These are phyloP conservation scores for Spisula subtruncata DNA, from an alignment of 2,888 invertebrate species.

Conservation along the genomic window DNA sequence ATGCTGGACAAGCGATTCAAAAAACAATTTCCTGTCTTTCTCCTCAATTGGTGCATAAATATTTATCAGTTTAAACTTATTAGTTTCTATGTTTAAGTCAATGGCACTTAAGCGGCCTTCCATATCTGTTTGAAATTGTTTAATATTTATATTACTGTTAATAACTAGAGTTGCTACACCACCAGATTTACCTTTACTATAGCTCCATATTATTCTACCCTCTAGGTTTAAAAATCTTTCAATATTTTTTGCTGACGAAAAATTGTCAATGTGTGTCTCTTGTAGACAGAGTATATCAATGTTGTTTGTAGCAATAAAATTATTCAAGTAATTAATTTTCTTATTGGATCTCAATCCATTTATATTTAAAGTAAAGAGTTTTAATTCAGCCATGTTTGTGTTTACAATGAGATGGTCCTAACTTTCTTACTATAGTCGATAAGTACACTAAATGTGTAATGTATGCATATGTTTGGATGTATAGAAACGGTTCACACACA, in stretches of 20 bases:
- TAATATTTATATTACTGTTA: conserved; percentile 15
- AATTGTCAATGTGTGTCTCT: conserved; percentile 43
- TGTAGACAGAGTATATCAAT: conserved; percentile 50
- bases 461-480: no score
- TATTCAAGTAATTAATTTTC: conserved; percentile 28
- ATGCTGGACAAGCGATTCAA: background rate
- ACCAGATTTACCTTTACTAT: background rate
- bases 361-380: conserved; percentile 49
- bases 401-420: no score
- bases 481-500: no score
- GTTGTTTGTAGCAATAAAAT: conserved; percentile 24
- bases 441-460: no score
- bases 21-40: background rate
- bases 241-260: conserved; percentile 34
- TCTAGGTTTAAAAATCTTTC: conserved; percentile 28
- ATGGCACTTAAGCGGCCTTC: conserved; percentile 35
- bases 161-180: conserved; percentile 38
- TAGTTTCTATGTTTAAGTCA: conserved; percentile 4
- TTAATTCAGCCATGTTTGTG: conserved; percentile 26
- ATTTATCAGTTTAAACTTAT: background rate
- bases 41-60: background rate
- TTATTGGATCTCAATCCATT: conserved; percentile 57
- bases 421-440: no score
- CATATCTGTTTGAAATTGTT: conserved; percentile 42
- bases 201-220: conserved; percentile 47